Evolutionary conservation across 2,888 invertebrate species (phyloP).

Genomic region (Caenorhabditis drosophilae): DNA sequence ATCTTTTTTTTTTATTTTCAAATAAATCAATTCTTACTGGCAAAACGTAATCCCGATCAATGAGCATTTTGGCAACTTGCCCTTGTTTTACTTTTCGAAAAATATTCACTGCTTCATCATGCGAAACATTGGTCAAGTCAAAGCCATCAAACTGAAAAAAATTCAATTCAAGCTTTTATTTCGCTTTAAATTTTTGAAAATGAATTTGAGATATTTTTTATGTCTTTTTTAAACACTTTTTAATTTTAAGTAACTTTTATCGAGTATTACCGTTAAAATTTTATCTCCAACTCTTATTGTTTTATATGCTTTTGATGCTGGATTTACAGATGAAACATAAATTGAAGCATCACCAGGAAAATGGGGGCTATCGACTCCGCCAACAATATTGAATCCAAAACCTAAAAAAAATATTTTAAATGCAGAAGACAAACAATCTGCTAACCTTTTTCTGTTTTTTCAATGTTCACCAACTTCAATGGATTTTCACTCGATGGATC

Average conservation of each 20-base stretch:
- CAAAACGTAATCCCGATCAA: conserved; percentile 27
- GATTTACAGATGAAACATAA: conserved; percentile 71
- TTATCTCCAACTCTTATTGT: conserved; percentile 68
- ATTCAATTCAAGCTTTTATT: too few relatives aligned
- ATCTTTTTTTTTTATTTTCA: neutral
- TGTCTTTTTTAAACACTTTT: too few relatives aligned
- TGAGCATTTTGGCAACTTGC: conserved; percentile 26
- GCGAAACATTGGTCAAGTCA: conserved; percentile 44
- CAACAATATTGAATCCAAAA: conserved; percentile 72
- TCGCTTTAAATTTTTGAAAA: neutral
- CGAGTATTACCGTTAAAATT: conserved; percentile 47
- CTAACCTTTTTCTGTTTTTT: conserved; percentile 37
- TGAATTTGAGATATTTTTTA: neutral
- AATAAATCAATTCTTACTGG: neutral
- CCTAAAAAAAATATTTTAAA: conserved; percentile 57
- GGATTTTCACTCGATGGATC: neutral
- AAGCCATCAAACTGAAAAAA: conserved; percentile 54
- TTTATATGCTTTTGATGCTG: conserved; percentile 71
- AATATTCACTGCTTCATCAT: conserved; percentile 56
- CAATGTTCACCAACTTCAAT: conserved; percentile 37
- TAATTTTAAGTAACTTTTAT: too few relatives aligned
- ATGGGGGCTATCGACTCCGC: conserved; percentile 70
- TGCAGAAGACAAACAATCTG: neutral
- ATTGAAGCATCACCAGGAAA: conserved; percentile 70
- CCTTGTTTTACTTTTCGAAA: conserved; percentile 39